phyloP scores from a whole-genome alignment of 2,797 vertebrate species.

The Prunella strophiata region DNA sequence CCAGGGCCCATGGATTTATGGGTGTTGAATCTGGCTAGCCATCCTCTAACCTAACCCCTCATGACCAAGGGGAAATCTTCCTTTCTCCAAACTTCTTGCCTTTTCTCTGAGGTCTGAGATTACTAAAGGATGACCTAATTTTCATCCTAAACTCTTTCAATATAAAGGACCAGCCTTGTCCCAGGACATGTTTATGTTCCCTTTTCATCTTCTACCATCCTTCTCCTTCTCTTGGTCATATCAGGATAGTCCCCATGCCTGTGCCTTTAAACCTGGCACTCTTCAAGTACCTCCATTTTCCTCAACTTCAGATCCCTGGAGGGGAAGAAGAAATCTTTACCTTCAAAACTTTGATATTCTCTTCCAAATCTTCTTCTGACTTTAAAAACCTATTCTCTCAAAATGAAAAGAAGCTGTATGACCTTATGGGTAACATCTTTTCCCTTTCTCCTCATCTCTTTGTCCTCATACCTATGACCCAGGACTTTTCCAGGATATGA shows the following conservation, averaged over 20 bases:
- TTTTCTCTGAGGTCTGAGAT: neutral
- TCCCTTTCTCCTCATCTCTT: neutral
- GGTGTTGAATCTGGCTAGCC: too few relatives aligned
- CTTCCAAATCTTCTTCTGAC: neutral
- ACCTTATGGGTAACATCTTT: neutral
- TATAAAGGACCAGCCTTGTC: neutral
- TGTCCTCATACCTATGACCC: neutral
- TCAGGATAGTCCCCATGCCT: neutral
- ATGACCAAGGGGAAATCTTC: neutral
- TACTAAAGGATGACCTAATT: rapidly evolving
- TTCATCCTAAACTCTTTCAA: neutral
- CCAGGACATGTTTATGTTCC: neutral
- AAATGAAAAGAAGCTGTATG: neutral
- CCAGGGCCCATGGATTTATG: neutral
- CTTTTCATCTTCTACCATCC: neutral
- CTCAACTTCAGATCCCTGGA: neutral
- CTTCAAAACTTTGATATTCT: constrained; percentile 6
- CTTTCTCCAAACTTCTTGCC: neutral
- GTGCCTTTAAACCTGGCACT: neutral
- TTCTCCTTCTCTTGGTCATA: neutral
- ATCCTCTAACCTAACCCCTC: neutral
- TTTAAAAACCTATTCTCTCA: neutral
- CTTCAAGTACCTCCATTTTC: neutral
- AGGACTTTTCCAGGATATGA: neutral
- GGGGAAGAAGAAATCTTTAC: neutral